phyloP scores from a whole-genome alignment of 2,113 vertebrate species.

The Brienomyrus longianalis region DNA sequence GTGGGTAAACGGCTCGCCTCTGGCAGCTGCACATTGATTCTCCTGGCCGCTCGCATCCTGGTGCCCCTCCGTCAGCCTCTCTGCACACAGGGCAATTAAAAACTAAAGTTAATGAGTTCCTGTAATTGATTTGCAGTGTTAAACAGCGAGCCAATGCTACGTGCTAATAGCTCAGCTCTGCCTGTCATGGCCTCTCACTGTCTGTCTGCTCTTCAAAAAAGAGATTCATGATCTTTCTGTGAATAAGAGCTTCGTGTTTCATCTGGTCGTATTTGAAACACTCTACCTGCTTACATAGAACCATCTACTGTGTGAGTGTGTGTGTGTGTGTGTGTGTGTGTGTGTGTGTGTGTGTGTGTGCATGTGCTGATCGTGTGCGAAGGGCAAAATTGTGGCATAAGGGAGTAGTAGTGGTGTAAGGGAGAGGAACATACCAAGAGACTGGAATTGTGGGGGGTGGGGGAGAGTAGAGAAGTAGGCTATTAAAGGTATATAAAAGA shows the following conservation, averaged over 20 bases:
- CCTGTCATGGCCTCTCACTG: not conserved
- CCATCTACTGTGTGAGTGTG: not conserved
- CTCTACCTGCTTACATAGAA: not conserved
- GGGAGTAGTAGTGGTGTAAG: not conserved
- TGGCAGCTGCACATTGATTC: slow-evolving; percentile 41
- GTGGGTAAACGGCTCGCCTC: slow-evolving; percentile 49
- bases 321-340: not conserved
- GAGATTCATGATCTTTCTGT: not conserved
- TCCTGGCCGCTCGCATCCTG: slow-evolving; percentile 30
- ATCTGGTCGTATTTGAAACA: slow-evolving; percentile 15
- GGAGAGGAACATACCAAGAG: not conserved
- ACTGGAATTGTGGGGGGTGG: not conserved
- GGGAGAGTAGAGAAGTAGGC: not conserved
- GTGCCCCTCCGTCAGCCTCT: slow-evolving; percentile 34
- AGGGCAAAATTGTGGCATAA: not conserved
- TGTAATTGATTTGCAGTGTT: slow-evolving; percentile 63
- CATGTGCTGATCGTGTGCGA: not conserved
- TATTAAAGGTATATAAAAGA: not conserved
- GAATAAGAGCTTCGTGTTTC: slow-evolving; percentile 12
- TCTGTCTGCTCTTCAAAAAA: not conserved
- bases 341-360: slow-evolving; percentile 14
- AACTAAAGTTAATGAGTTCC: slow-evolving; percentile 61
- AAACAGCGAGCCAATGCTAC: slow-evolving; percentile 33
- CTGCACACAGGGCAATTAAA: slow-evolving; percentile 65
- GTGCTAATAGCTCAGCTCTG: not conserved